These are phyloP conservation scores for Channallabes apus DNA, from an alignment of 2,797 vertebrate genomes.

Conservation along the genomic window DNA sequence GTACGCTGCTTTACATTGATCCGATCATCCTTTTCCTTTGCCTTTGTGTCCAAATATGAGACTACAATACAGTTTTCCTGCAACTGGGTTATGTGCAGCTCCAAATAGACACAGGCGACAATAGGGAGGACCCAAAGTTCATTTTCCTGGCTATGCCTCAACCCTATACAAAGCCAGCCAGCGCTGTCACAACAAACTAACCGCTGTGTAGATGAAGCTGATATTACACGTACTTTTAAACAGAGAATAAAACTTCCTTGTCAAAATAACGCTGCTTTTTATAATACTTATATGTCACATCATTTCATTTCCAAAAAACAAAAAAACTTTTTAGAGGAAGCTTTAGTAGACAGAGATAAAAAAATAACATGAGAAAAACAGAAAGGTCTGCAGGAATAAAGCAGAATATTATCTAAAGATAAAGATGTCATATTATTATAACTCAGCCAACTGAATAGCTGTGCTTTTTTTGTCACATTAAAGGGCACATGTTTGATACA, in stretches of 20 bases:
- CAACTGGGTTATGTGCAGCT: constrained; percentile 78
- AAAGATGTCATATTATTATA: constrained; percentile 13
- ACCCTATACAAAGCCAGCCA: constrained; percentile 20
- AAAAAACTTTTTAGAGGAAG: background rate
- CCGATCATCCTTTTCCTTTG: background rate
- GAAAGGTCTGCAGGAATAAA: background rate
- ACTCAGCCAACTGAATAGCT: constrained; percentile 13
- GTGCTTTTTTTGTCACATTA: constrained; percentile 26
- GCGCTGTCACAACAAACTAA: constrained; percentile 25
- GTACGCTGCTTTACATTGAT: background rate
- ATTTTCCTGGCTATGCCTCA: constrained; percentile 59
- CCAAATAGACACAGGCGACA: constrained; percentile 75
- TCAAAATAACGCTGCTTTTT: background rate
- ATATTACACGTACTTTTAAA: background rate
- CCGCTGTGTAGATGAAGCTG: constrained; percentile 15
- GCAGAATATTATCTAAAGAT: constrained; percentile 3
- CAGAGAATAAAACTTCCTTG: background rate
- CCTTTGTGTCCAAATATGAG: constrained; percentile 43
- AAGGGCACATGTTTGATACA: constrained; percentile 14
- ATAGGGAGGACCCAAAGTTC: constrained; percentile 72
- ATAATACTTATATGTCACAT: background rate
- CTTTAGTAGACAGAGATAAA: constrained; percentile 16
- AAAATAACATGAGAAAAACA: constrained; percentile 15
- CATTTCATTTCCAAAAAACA: background rate
- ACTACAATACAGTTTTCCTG: constrained; percentile 60